Evolutionary conservation across 30 jellyfish, hydroid and myxozoan species (phyloP), one percentile per base, ranked within the genome.

Genomic region (Morbakka virulenta): DNA sequence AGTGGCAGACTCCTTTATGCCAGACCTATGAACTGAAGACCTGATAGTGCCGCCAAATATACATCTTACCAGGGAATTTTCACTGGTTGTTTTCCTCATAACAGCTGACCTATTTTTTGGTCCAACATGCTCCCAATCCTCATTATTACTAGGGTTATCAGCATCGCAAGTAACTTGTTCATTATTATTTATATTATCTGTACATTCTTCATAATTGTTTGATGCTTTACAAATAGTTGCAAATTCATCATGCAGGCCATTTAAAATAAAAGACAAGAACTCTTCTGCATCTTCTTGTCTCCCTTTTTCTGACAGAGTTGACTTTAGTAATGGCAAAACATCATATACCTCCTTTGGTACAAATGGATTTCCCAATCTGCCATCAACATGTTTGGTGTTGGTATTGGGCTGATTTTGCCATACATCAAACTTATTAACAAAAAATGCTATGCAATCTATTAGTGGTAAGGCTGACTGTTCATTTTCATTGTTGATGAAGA

Each of bases 231-330:
- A 62, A 27, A 92, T 68, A 22, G 96, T 85, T 48, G 51, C 81
- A 28, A 93, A 76, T 62, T 93, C 99, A 22, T 93, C 99, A 47
- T 93, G 99, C 3, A 93, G 83, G 50, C 96, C 96, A 93, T 87
- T 87, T 28, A 93, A 68, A 3, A 93, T 90, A 50, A 85, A 93
- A 2, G 97, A 80, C 50, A 93, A 35, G 61, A 93, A 93, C 32
- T 93, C 99, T 41, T 93, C 99, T 2, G 99, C 99, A 70, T 93
- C 99, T 67, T 93, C 93, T 72, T 93, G 99, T 30, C 95, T 95
- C 20, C 99, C 99, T 96, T 93, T 86, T 72, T 93, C 99, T 1
- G 99, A 93, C 28, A 93, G 69, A 12, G 96, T 69, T 20, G 97
- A 69, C 67, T 93, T 86, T 81, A 80, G 70, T 6, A 81, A 85